These are phyloP conservation scores for Crenichthys baileyi DNA, from an alignment of 2,797 vertebrate species.

Conservation along the genomic window DNA sequence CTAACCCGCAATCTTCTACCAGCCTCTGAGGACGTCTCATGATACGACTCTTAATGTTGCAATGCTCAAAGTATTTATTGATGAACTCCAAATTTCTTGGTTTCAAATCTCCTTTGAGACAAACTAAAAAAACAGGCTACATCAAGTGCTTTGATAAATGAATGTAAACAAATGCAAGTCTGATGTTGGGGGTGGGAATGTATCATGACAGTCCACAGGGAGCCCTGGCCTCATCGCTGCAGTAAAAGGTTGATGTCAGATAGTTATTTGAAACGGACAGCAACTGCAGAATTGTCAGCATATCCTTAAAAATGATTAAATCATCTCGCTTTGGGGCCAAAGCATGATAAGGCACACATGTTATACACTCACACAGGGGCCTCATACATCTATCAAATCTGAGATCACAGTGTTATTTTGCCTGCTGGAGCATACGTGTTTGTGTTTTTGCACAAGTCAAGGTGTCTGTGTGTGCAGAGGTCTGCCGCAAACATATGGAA, in stretches of 20 bases:
- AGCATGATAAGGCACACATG: conserved; percentile 64
- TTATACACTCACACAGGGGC: conserved; percentile 48
- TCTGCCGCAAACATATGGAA: conserved; percentile 58
- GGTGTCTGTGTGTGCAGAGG: conserved; percentile 44
- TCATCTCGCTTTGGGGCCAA: conserved; percentile 60
- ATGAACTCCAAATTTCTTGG: conserved; percentile 57
- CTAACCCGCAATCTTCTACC: conserved; percentile 53
- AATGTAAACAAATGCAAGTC: conserved; percentile 72
- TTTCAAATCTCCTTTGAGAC: conserved; percentile 53
- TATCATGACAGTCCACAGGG: conserved; percentile 25
- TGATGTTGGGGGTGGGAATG: conserved; percentile 54
- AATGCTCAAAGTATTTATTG: conserved; percentile 56
- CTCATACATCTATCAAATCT: conserved; percentile 59
- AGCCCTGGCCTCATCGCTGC: conserved; percentile 46
- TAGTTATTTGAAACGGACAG: conserved; percentile 45
- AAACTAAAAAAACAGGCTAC: conserved; percentile 63
- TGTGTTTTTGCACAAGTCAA: conserved; percentile 53
- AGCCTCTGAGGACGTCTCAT: conserved; percentile 56
- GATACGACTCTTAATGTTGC: conserved; percentile 35
- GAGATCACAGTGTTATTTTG: conserved; percentile 57
- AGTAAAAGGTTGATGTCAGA: conserved; percentile 48
- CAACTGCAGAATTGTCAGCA: conserved; percentile 40
- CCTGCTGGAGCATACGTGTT: conserved; percentile 38
- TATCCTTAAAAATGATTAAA: conserved; percentile 54
- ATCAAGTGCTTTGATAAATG: conserved; percentile 66